Base-by-base conservation (phyloP, 2,888 invertebrate genomes). In the Dolichomitus sp. region DNA sequence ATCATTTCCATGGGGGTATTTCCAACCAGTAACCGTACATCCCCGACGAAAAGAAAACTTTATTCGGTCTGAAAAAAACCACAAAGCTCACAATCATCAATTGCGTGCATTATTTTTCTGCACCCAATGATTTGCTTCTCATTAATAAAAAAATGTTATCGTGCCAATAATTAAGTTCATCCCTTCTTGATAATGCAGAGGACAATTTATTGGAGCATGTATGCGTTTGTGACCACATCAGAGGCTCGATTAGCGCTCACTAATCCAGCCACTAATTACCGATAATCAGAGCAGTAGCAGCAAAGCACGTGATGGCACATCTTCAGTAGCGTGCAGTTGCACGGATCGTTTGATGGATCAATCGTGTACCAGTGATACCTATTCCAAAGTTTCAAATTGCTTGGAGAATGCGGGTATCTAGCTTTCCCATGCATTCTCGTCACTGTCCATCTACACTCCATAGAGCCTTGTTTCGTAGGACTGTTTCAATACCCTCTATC, bases 211-310 rank as follows among this genome's bases (percentile, higher is more conserved):
- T 27, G 9, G 52, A 1, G 40, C 23, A 9, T 14, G 40, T 9
- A 4, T 17, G 54, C 54, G n/a, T 70, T 61, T 73, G 52, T 57
- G 65, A 65, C 63, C 74, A 65, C 78, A 73, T 63, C 50, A 63
- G 74, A 54, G 77, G 17, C 66, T 45, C 50, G 57, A 81, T 78
- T 27, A 54, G 48, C 48, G 57, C 63, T 37, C 42, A 33, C 27
- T 76, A 63, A 69, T 65, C 78, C 54, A 69, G 27, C 37, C 74
- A 40, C 63, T 74, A 78, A 78, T 69, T 74, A 40, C 61, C 54
- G 14, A 63, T 33, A 78, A 82, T 82, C 74, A 82, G 70, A 37
- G 59, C 59, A 33, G 37, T 30, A 65, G 52, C 37, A 54, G 14
- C 45, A 19, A 12, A 42, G 9, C 40, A 17, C 59, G 54, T 19